Evolutionary conservation across 2,113 vertebrate genomes (phyloP).

Genomic region (Oncorhynchus clarkii): DNA sequence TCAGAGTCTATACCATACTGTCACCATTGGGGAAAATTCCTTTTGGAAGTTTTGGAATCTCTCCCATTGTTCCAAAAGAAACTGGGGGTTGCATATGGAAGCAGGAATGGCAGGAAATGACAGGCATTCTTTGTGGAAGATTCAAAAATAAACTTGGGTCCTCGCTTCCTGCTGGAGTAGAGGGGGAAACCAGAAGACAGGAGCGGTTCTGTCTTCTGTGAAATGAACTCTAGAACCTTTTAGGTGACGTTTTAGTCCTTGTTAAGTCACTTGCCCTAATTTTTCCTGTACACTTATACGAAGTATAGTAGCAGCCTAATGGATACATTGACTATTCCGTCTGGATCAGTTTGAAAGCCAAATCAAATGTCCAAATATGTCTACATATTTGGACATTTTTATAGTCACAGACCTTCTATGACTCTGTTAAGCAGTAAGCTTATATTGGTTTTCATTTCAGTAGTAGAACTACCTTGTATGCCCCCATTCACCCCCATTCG

Average conservation of each 20-base stretch:
- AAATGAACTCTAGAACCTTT: slow-evolving; percentile 27
- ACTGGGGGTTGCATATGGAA: slow-evolving; percentile 57
- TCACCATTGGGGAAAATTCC: slow-evolving; percentile 34
- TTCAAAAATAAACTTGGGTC: slow-evolving; percentile 80
- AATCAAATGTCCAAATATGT: too few relatives aligned
- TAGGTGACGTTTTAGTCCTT: slow-evolving; percentile 22
- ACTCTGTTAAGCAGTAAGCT: too few relatives aligned
- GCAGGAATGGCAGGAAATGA: slow-evolving; percentile 80
- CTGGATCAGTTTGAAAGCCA: too few relatives aligned
- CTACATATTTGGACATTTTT: too few relatives aligned
- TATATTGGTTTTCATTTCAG: too few relatives aligned
- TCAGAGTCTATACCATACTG: background rate
- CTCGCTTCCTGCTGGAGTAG: slow-evolving; percentile 27
- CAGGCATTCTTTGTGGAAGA: slow-evolving; percentile 76
- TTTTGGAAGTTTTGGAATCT: slow-evolving; percentile 65
- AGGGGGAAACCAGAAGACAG: slow-evolving; percentile 41
- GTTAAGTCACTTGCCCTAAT: slow-evolving; percentile 5
- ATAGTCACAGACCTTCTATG: too few relatives aligned
- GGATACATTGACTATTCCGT: background rate
- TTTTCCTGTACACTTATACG: background rate
- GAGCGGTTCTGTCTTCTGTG: slow-evolving; percentile 16
- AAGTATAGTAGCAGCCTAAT: background rate
- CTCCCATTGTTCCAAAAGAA: slow-evolving; percentile 68
- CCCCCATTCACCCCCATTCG: slow-evolving; percentile 22
- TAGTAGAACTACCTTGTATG: background rate